Base-by-base conservation (phyloP, 2,888 invertebrate species). In the Drosophila longiperda region DNA sequence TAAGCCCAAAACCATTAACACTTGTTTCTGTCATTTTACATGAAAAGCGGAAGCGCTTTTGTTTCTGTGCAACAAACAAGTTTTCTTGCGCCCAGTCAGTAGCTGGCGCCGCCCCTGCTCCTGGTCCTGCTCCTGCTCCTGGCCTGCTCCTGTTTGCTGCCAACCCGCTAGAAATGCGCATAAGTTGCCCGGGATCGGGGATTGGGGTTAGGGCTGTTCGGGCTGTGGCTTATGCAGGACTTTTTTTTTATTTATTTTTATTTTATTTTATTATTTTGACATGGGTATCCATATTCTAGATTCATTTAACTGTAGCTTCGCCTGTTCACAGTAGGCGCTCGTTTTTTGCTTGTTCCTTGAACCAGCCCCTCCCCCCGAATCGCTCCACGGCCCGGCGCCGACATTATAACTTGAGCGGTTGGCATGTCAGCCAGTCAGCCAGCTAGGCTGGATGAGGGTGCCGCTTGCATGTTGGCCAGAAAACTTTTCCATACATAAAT, bases 1-100 rank as follows among this genome's bases (percentile, higher is more conserved):
- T 86, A 80, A 86, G 61, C 88, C 83, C 70, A 86, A 89, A 86
- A 89, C 89, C 87, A 90, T 90, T 89, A 87, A 87, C 87, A 90
- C 87, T 89, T 87, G 87, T 87, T 87, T 87, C 90, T 86, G 90
- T 86, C 86, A 89, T 85, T 87, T 87, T 83, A 85, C 88, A 89
- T 87, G 86, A 80, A 87, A 86, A 78, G 88, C 90, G 89, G 86
- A 86, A 89, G 75, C 80, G 87, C 87, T 80, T 86, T 87, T 87
- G 89, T 90, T 88, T 90, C 84, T 86, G 84, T 88, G 87, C 89
- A 90, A 80, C 87, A 88, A 88, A 88, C 82, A 90, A 90, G 83
- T 89, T 84, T 89, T 71, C 79, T 74, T 76, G 82, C 72, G 71
- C 67, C 72, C 48, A 50, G 62, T 29, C 69, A 33, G 61, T 62